Conservation (phyloP, 2,888 invertebrate genomes). For the Acrobasis consociella region DNA sequence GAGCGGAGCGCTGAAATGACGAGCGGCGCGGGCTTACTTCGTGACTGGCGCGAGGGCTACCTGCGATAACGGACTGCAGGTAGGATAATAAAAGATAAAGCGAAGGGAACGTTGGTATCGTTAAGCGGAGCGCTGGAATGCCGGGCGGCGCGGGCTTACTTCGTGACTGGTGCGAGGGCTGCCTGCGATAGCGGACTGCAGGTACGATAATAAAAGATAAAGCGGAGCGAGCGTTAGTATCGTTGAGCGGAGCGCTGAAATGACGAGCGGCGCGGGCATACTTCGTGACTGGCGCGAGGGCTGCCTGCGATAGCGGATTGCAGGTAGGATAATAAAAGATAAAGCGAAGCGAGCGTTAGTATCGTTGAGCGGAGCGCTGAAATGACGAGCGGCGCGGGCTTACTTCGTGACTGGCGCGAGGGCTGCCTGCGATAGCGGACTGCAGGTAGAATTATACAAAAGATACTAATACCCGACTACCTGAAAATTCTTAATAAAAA, state of each 20-base stretch:
- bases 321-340: conserved; percentile 51
- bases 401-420: conserved; percentile 91
- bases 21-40: conserved; percentile 92
- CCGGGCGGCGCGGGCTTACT: conserved; percentile 91
- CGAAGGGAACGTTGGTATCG: conserved; percentile 87
- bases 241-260: conserved; percentile 87
- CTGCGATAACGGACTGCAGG: conserved; percentile 90
- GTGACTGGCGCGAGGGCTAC: conserved; percentile 89
- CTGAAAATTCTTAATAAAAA: too few species aligned
- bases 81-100: too few species aligned
- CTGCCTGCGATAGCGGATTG: conserved; percentile 92
- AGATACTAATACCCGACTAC: too few species aligned
- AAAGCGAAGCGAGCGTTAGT: too few species aligned
- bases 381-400: conserved; percentile 92
- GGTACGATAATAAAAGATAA: conserved; percentile 42
- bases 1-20: conserved; percentile 90
- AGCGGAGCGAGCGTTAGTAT: conserved; percentile 34
- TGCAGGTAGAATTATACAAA: conserved; percentile 79
- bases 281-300: conserved; percentile 90
- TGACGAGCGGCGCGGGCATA: conserved; percentile 92
- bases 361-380: conserved; percentile 86
- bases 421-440: conserved; percentile 91
- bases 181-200: conserved; percentile 91
- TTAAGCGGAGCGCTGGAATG: conserved; percentile 90
- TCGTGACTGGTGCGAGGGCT: conserved; percentile 89